Evolutionary conservation across 1,140 invertebrate species (phyloP).

Genomic region (Cardiocondyla obscurior): DNA sequence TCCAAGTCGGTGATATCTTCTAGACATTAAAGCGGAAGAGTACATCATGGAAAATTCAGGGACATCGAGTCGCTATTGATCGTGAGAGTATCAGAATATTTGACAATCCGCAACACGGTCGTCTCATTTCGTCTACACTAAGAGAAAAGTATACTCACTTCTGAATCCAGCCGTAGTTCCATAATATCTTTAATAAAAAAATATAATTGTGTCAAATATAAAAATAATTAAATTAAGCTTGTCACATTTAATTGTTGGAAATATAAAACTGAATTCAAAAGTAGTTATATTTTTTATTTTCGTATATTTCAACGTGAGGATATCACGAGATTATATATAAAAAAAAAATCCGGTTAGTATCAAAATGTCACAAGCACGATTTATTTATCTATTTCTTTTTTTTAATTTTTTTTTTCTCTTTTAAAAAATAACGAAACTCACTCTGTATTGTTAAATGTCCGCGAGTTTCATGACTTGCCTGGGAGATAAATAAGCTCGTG

Average conservation of each 20-base stretch:
- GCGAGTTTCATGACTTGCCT: background rate
- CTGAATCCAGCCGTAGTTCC: too few relatives aligned
- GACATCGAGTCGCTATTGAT: background rate
- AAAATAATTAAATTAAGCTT: too few relatives aligned
- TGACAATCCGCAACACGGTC: background rate
- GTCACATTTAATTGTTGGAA: too few relatives aligned
- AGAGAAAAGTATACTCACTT: too few relatives aligned
- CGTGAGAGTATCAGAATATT: background rate
- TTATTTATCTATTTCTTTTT: slow-evolving; percentile 13
- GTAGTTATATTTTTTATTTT: too few relatives aligned
- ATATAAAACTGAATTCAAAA: too few relatives aligned
- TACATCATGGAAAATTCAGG: slow-evolving; percentile 11
- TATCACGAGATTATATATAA: background rate
- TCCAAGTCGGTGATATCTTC: background rate
- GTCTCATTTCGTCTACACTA: background rate
- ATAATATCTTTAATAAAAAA: too few relatives aligned
- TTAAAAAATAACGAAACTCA: background rate
- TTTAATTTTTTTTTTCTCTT: too few relatives aligned
- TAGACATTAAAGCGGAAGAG: background rate
- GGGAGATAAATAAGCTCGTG: slow-evolving; percentile 11
- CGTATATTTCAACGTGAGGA: background rate
- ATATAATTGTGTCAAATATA: too few relatives aligned
- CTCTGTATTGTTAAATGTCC: background rate
- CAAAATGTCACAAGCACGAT: background rate
- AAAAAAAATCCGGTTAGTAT: slow-evolving; percentile 7